Base-by-base conservation (phyloP, 2,797 vertebrate species). In the Manis javanica region DNA sequence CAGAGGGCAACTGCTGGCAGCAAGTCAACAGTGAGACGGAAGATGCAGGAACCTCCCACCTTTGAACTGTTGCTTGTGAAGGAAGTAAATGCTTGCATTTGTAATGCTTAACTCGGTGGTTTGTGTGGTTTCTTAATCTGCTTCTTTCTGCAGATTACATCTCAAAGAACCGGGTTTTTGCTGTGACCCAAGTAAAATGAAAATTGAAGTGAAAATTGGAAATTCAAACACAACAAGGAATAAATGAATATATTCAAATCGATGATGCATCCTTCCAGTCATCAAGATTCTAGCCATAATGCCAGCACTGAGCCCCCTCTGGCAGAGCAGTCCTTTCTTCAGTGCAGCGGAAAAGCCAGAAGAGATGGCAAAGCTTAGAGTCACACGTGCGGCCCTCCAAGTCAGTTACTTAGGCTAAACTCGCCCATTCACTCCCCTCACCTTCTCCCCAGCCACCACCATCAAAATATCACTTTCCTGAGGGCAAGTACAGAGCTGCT, bases 301-400 rank as follows among this genome's bases (percentile, higher is more conserved):
- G 1, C 4, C 31, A 23, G 79, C 19, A 1, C 3, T 1, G 42
- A 46, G 34, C 23, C 9, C 0, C 2, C 6, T 3, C 29, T 0
- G 9, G 34, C 51, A 19, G 31, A 24, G 23, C 4, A 1, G 15
- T 0, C 19, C 53, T 66, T 42, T 51, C 69, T 42, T 23, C 39
- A 57, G 29, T 26, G 11, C 5, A 0, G 16, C 18, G 29, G 51
- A 49, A 87, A 66, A 89, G 61, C 57, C 49, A 21, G 12, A 2
- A 0, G 72, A 37, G 85, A 51, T 0, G 16, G 31, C 9, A 14
- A 13, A 26, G 51, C 37, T n/a, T 1, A 0, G 2, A 24, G 37
- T 5, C 24, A 0, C 75, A 16, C 14, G 5, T 13, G 0, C 0
- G 0, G 61, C 24, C 72, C 31, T 39, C 61, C 0, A 0, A 7